phyloP scores from a whole-genome alignment of 2,797 vertebrate species.

The Vireo griseus region DNA sequence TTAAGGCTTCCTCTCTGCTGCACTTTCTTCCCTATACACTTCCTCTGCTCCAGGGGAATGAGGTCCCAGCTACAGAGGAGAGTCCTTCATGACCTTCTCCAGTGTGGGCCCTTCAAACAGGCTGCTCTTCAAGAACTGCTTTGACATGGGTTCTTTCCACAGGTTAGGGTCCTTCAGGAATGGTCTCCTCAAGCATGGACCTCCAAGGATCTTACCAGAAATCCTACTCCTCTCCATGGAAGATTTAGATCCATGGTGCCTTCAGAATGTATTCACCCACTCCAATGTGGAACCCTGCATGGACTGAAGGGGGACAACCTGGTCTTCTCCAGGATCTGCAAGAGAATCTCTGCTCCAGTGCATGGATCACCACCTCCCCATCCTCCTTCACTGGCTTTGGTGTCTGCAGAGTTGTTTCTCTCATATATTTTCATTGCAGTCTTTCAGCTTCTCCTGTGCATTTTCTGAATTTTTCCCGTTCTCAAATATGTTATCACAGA shows the following conservation, averaged over 20 bases:
- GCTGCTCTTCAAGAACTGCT: neutral
- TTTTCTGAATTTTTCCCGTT: neutral
- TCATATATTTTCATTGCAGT: neutral
- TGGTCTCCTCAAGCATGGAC: neutral
- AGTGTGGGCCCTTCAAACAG: neutral
- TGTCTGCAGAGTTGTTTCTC: neutral
- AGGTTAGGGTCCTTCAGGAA: neutral
- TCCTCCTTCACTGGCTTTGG: neutral
- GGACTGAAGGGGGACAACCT: neutral
- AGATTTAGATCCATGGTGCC: neutral
- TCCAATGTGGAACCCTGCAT: accelerated
- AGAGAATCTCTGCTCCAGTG: accelerated
- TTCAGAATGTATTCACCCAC: neutral
- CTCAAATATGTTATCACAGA: neutral
- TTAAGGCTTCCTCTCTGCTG: neutral
- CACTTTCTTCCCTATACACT: neutral
- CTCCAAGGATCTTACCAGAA: neutral
- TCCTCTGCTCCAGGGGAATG: neutral
- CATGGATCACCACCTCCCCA: accelerated
- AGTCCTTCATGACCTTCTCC: neutral
- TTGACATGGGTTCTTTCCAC: neutral
- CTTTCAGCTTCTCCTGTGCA: accelerated
- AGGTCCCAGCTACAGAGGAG: accelerated
- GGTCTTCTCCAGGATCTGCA: neutral
- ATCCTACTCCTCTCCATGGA: neutral